Evolutionary conservation across 2,797 vertebrate species (phyloP).

Genomic region (Glyptemys insculpta): DNA sequence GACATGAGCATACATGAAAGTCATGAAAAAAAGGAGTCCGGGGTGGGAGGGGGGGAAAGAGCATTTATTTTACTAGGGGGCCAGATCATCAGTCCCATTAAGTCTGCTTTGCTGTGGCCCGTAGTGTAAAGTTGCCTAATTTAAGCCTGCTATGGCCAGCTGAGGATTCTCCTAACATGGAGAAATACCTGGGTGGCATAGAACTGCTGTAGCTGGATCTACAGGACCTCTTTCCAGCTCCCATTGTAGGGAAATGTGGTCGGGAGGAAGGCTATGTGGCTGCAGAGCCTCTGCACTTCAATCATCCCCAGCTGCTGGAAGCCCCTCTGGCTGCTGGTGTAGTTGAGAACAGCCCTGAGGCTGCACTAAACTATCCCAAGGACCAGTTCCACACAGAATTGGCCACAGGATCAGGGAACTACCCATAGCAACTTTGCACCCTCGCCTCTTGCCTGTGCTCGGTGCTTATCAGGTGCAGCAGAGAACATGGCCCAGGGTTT

Average conservation of each 20-base stretch:
- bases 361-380: neutral
- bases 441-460: neutral
- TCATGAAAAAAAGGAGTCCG: neutral
- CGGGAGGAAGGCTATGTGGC: neutral
- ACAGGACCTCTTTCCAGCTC: neutral
- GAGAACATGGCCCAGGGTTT: neutral
- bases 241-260: neutral
- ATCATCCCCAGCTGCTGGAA: neutral
- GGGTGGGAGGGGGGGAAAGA: neutral
- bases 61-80: neutral
- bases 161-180: neutral
- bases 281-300: neutral
- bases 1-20: neutral
- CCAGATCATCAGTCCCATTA: accelerated
- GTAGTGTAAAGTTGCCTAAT: neutral
- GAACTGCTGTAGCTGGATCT: neutral
- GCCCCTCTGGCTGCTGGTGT: accelerated
- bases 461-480: neutral
- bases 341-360: neutral
- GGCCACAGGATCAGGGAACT: neutral
- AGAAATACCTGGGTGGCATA: neutral
- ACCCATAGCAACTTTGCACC: neutral
- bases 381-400: neutral
- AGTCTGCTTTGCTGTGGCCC: neutral
- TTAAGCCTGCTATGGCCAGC: neutral